Percentiles rank a stretch among this genome's conserved stretches.
Conservation (phyloP, 2,797 vertebrate species). For the Gobio occitaniae region DNA sequence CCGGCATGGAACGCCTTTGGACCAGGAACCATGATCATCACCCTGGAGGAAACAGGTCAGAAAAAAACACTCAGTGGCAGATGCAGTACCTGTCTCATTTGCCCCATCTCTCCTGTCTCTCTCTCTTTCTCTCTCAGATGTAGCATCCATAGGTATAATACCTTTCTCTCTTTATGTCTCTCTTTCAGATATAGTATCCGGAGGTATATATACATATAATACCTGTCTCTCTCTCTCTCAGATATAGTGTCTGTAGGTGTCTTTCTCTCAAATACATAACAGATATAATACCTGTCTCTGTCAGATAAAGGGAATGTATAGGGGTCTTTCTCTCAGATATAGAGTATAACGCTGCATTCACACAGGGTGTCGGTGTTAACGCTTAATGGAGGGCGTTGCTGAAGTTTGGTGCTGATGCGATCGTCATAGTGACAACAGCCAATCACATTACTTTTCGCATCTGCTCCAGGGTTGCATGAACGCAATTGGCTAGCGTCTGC, state of each 20-base stretch:
- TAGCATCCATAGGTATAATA: not conserved
- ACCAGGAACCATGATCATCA: conserved; percentile 92
- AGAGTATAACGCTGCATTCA: not conserved
- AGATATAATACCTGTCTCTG: not conserved
- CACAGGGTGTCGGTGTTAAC: no score
- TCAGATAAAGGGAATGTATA: not conserved
- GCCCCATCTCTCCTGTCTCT: no score
- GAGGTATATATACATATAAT: conserved; percentile 76
- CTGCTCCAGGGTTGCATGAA: no score
- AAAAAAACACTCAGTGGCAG: not conserved
- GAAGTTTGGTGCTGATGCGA: no score
- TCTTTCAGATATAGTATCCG: conserved; percentile 85
- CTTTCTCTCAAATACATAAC: not conserved
- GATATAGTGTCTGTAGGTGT: not conserved
- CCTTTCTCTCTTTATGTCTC: not conserved
- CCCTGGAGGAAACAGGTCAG: conserved; percentile 85
- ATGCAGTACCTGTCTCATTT: not conserved
- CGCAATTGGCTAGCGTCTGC: no score
- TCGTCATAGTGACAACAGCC: no score
- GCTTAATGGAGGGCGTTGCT: no score
- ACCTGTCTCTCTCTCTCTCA: not conserved
- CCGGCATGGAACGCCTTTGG: conserved; percentile 95
- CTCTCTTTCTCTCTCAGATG: not conserved
- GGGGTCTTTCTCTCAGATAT: not conserved
- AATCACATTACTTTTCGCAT: no score